Evolutionary conservation across 2,113 vertebrate genomes (phyloP).

Genomic region (Petrocephalus zakoni): DNA sequence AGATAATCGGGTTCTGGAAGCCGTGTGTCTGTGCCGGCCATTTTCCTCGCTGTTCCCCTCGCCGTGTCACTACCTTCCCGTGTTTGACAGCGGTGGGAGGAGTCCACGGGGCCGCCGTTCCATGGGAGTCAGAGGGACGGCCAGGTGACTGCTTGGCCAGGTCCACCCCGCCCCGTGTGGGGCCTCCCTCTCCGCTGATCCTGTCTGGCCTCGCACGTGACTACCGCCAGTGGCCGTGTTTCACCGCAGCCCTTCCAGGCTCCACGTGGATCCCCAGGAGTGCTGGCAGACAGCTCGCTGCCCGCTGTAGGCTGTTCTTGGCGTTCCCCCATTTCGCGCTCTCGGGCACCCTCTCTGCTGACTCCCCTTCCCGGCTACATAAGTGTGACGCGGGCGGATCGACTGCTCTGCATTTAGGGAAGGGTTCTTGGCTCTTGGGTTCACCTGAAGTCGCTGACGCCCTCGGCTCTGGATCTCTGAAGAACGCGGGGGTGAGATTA

Average conservation of each 20-base stretch:
- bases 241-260: neutral
- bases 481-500: neutral
- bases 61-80: neutral
- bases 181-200: neutral
- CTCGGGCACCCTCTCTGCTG: neutral
- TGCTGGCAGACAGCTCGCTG: neutral
- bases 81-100: neutral
- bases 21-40: neutral
- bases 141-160: neutral
- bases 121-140: neutral
- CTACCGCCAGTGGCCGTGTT: neutral
- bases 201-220: neutral
- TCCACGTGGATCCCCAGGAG: neutral
- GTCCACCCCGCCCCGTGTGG: neutral
- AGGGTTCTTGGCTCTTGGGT: neutral
- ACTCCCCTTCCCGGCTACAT: neutral
- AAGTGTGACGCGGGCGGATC: neutral
- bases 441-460: neutral
- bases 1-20: neutral
- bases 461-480: neutral
- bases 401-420: neutral
- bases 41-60: no score
- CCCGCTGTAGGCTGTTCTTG: neutral
- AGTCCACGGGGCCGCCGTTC: neutral
- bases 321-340: neutral